Evolutionary conservation across 2,888 invertebrate species (phyloP).

Genomic region (Bombylius discolor): DNA sequence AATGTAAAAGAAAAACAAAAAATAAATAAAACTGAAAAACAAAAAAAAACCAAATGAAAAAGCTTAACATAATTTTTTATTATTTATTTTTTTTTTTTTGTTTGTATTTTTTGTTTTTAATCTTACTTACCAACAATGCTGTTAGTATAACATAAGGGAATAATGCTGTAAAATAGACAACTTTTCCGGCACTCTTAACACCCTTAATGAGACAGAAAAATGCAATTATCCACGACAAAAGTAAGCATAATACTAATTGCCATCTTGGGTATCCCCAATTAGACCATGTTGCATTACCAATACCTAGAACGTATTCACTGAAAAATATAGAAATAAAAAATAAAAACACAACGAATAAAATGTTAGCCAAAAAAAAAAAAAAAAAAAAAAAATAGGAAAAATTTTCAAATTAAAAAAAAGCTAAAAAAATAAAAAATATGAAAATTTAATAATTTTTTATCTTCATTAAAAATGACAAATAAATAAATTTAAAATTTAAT

Average conservation of each 20-base stretch:
- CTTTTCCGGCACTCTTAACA: conserved; percentile 82
- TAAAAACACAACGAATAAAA: neutral
- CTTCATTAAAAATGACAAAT: no score
- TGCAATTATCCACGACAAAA: conserved; percentile 67
- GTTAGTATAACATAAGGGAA: conserved; percentile 60
- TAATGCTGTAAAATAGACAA: conserved; percentile 58
- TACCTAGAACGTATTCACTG: conserved; percentile 66
- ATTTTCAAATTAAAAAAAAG: no score
- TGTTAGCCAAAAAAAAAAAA: no score
- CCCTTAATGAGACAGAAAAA: conserved; percentile 81
- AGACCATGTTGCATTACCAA: conserved; percentile 54
- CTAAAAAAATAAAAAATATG: no score
- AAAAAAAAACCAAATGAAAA: no score
- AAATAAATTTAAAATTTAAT: no score
- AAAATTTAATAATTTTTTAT: no score
- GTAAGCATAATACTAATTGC: conserved; percentile 67
- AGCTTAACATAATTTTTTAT: no score
- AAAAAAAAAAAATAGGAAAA: no score
- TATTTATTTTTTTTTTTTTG: neutral
- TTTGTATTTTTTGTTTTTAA: neutral
- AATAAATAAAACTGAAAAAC: no score
- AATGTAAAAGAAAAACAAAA: no score
- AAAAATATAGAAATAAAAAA: conserved; percentile 18
- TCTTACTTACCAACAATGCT: conserved; percentile 38
- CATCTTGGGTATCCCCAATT: conserved; percentile 65